phyloP scores from a whole-genome alignment of 2,797 vertebrate species.

The Fratercula arctica region DNA sequence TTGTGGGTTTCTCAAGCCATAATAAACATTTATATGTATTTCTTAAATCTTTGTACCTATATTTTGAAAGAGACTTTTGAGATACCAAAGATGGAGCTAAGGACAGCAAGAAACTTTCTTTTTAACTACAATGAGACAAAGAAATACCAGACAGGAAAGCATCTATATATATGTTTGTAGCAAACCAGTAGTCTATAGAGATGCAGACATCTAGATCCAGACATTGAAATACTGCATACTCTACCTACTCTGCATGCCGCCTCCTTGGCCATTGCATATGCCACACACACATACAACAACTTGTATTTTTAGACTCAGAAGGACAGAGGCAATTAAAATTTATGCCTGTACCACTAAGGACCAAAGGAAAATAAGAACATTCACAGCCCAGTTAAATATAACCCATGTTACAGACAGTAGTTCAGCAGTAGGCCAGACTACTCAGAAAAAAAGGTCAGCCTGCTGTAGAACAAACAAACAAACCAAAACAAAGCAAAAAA shows the following conservation, averaged over 20 bases:
- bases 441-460: not conserved
- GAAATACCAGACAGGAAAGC: not conserved
- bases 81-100: not conserved
- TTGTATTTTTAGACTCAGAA: not conserved
- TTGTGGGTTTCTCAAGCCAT: not conserved
- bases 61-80: not conserved
- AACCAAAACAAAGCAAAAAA: not conserved
- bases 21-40: not conserved
- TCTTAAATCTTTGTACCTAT: not conserved
- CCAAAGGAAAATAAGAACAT: not conserved
- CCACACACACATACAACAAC: not conserved
- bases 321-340: not conserved
- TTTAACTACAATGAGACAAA: not conserved
- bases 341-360: not conserved
- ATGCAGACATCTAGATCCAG: not conserved
- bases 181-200: not conserved
- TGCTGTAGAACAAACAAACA: not conserved
- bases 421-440: not conserved
- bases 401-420: not conserved
- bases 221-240: not conserved
- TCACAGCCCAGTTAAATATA: not conserved
- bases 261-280: fast-evolving
- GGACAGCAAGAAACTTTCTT: not conserved
- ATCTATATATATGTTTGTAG: not conserved
- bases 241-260: not conserved